phyloP scores from a whole-genome alignment of 2,113 vertebrate genomes.

The Tetrao urogallus region DNA sequence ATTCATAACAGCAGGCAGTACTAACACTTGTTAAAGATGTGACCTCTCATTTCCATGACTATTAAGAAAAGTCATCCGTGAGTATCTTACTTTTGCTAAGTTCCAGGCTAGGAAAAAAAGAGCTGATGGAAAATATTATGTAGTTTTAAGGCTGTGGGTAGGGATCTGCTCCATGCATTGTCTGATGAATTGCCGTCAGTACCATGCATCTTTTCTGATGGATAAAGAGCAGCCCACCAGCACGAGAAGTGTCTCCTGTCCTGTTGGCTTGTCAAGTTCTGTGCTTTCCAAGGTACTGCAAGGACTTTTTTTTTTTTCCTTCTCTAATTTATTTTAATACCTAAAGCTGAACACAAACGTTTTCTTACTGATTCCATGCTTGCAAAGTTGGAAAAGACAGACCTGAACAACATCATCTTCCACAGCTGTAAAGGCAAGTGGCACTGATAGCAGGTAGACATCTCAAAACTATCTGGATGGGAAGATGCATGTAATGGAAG shows the following conservation, averaged over 20 bases:
- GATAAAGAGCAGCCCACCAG: neutral
- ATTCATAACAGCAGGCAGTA: neutral
- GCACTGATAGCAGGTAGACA: neutral
- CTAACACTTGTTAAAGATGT: neutral
- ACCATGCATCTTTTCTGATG: neutral
- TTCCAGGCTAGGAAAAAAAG: neutral
- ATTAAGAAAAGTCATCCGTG: neutral
- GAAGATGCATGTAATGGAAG: no score
- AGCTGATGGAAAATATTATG: conserved; percentile 23
- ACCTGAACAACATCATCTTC: neutral
- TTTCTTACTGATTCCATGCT: rapidly evolving
- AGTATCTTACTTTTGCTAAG: conserved; percentile 27
- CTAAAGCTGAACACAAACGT: neutral
- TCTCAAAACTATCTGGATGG: no score
- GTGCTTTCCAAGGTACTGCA: neutral
- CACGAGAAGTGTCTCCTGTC: neutral
- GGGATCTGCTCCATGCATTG: conserved; percentile 39
- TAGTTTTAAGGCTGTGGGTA: conserved; percentile 14
- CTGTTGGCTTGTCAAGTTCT: neutral
- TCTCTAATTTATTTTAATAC: neutral
- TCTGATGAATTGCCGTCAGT: neutral
- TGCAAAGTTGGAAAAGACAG: neutral
- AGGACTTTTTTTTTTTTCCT: rapidly evolving
- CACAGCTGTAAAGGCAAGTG: neutral
- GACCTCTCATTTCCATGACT: neutral